Percentiles rank a stretch among this genome's conserved stretches.
These are phyloP conservation scores for Laterallus jamaicensis DNA, from an alignment of 2,113 vertebrate genomes.

Conservation along the genomic window DNA sequence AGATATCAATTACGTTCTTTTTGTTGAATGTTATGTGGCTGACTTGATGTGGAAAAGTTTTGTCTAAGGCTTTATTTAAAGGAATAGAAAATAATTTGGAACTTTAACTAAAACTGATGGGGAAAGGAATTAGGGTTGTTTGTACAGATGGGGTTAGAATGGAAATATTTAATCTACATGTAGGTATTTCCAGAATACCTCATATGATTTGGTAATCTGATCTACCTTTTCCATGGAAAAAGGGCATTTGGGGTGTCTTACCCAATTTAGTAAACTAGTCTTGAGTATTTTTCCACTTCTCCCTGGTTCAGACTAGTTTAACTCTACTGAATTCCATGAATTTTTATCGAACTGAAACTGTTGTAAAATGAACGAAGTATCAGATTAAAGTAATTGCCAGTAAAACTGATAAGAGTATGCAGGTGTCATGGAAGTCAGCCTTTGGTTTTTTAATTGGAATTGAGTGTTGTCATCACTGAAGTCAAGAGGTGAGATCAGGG, in stretches of 20 bases:
- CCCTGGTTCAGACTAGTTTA: not conserved
- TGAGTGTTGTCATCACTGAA: not conserved
- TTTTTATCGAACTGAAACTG: not conserved
- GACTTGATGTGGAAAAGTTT: constrained; percentile 45
- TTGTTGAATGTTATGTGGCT: not conserved
- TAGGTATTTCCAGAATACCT: not conserved
- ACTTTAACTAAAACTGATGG: constrained; percentile 31
- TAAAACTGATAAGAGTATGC: not conserved
- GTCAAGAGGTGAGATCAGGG: not conserved
- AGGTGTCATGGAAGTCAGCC: not conserved
- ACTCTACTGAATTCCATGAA: not conserved
- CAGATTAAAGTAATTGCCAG: not conserved
- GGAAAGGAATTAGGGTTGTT: constrained; percentile 41
- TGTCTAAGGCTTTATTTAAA: constrained; percentile 38
- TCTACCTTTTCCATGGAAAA: not conserved
- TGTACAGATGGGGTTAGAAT: constrained; percentile 61
- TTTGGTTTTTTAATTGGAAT: not conserved
- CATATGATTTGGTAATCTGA: constrained; percentile 31
- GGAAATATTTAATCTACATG: constrained; percentile 48
- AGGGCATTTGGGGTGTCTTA: not conserved
- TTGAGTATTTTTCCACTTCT: constrained; percentile 10
- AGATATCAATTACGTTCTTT: constrained; percentile 10
- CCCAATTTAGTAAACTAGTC: constrained; percentile 10
- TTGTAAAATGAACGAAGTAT: not conserved
- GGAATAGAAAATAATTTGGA: constrained; percentile 28